Conservation (phyloP, 2,113 vertebrate genomes). For the Eretmochelys imbricata region DNA sequence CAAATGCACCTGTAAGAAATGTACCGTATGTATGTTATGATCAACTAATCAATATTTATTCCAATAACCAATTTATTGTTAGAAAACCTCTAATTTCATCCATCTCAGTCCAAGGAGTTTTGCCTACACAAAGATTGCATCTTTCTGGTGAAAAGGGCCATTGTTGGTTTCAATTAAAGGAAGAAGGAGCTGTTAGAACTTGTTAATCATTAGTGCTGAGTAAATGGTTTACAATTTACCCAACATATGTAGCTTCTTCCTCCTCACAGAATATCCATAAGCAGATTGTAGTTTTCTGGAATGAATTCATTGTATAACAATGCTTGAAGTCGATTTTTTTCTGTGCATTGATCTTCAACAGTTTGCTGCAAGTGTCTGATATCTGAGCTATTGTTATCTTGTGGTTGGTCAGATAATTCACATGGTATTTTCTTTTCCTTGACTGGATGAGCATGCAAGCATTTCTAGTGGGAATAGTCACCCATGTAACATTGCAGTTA, state of each 20-base stretch:
- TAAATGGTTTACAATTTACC: background rate
- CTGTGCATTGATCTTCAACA: background rate
- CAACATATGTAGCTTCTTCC: background rate
- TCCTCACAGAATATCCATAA: background rate
- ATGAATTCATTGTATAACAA: background rate
- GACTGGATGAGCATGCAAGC: background rate
- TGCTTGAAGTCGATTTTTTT: background rate
- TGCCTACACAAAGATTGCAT: rapidly evolving
- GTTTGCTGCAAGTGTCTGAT: background rate
- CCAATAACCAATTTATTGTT: background rate
- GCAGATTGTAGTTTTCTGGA: background rate
- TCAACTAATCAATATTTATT: background rate
- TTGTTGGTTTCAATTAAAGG: background rate
- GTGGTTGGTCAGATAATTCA: background rate
- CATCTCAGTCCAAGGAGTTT: background rate
- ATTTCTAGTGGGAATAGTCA: background rate
- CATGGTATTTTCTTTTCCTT: background rate
- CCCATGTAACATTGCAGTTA: background rate
- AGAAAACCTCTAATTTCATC: background rate
- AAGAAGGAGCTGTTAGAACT: background rate
- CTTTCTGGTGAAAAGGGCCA: background rate
- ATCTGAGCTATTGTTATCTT: background rate
- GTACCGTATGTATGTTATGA: background rate
- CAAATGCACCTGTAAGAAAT: rapidly evolving
- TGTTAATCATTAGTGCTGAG: background rate